phyloP scores from a whole-genome alignment of 1,140 invertebrate genomes.

The Tachypleus tridentatus region DNA sequence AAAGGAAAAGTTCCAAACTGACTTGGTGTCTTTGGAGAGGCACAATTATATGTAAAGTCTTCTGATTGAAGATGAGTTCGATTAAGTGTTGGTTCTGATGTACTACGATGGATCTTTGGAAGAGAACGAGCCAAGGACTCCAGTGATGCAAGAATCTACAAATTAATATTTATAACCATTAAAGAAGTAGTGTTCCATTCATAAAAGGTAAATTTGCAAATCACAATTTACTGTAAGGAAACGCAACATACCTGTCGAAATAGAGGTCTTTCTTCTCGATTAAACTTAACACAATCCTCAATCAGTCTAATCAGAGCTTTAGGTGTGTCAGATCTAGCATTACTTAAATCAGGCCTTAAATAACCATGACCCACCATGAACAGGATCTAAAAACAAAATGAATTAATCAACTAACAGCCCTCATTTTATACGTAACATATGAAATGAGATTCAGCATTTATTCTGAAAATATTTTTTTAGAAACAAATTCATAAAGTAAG shows the following conservation, averaged over 20 bases:
- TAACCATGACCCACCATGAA: conserved; percentile 92
- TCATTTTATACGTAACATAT: neutral
- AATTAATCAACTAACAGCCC: conserved; percentile 1
- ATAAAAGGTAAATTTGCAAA: neutral
- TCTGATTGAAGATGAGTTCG: conserved; percentile 64
- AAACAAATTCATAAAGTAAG: no score
- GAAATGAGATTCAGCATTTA: no score
- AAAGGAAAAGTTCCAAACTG: conserved; percentile 53
- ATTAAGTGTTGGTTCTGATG: conserved; percentile 81
- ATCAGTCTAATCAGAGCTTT: conserved; percentile 68
- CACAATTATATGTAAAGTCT: conserved; percentile 67
- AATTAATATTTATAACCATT: conserved; percentile 8
- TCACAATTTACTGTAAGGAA: neutral
- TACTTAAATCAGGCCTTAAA: conserved; percentile 62
- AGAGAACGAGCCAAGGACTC: conserved; percentile 69
- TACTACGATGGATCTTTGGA: conserved; percentile 84
- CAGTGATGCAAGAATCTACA: conserved; percentile 58
- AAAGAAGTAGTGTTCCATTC: neutral
- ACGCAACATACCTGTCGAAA: conserved; percentile 48
- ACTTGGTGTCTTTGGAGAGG: conserved; percentile 85
- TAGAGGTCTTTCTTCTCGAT: conserved; percentile 70
- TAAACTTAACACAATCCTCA: conserved; percentile 83
- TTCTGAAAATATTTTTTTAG: no score
- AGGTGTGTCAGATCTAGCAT: conserved; percentile 73
- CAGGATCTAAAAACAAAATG: conserved; percentile 53